Percentiles rank a stretch among this genome's conserved stretches.
Evolutionary conservation across 1,140 invertebrate genomes (phyloP).

Genomic region (Copidosoma floridanum): DNA sequence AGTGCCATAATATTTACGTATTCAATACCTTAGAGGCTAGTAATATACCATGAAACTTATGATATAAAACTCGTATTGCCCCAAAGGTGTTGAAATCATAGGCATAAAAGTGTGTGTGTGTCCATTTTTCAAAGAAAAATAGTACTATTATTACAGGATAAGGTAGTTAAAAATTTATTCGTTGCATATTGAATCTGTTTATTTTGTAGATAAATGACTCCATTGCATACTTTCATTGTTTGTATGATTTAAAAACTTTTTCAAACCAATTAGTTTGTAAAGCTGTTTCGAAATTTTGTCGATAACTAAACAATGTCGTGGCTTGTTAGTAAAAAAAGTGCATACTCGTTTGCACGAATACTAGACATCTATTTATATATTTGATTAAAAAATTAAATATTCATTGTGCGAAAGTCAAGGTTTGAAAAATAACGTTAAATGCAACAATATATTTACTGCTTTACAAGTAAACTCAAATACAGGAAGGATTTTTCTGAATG

Average conservation of each 20-base stretch:
- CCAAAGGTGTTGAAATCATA: too few species aligned
- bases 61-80: too few species aligned
- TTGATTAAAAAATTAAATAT: too few species aligned
- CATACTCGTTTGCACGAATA: background rate
- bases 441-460: background rate
- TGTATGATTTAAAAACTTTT: background rate
- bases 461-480: too few species aligned
- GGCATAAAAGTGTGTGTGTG: constrained; percentile 15
- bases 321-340: background rate
- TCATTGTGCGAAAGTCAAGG: too few species aligned
- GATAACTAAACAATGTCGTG: too few species aligned
- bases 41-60: too few species aligned
- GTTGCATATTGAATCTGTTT: constrained; percentile 13
- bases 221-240: constrained; percentile 11
- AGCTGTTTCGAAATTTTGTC: background rate
- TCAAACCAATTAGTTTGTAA: background rate
- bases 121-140: constrained; percentile 8
- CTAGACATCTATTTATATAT: background rate
- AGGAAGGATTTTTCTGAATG: too few species aligned
- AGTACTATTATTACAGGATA: constrained; percentile 6
- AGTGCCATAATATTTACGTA: constrained; percentile 23
- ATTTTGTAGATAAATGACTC: constrained; percentile 20
- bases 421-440: background rate
- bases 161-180: constrained; percentile 12
- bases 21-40: too few species aligned